phyloP scores from a whole-genome alignment of 2,797 vertebrate species.

The Intellagama lesueurii region DNA sequence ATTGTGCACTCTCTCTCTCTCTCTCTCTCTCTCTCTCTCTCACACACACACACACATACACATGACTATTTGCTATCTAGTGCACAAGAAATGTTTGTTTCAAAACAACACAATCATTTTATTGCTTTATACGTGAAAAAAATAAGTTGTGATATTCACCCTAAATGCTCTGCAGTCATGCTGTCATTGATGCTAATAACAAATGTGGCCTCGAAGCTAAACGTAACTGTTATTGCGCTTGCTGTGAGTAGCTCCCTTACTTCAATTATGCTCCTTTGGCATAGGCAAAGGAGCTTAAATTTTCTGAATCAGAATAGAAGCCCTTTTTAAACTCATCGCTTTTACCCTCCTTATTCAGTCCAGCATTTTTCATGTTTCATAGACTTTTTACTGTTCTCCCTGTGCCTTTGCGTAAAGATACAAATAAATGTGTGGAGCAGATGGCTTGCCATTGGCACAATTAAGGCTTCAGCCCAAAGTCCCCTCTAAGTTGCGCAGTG shows the following conservation, averaged over 20 bases:
- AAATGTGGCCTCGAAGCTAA: neutral
- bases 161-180: neutral
- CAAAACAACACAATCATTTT: neutral
- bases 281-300: neutral
- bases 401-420: neutral
- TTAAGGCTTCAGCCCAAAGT: neutral
- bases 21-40: no score
- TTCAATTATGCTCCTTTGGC: neutral
- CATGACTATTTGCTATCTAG: neutral
- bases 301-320: neutral
- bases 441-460: neutral
- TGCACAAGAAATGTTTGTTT: neutral
- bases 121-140: neutral
- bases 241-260: neutral
- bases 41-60: neutral
- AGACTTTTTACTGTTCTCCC: neutral
- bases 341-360: neutral
- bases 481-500: no score
- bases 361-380: neutral
- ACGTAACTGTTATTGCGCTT: neutral
- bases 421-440: neutral
- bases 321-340: neutral
- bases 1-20: neutral
- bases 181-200: neutral
- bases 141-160: neutral